A percentile compares a stretch with the other conserved stretches of the same genome.
Conservation (phyloP, 2,113 vertebrate genomes). For the Ceratotherium simum region DNA sequence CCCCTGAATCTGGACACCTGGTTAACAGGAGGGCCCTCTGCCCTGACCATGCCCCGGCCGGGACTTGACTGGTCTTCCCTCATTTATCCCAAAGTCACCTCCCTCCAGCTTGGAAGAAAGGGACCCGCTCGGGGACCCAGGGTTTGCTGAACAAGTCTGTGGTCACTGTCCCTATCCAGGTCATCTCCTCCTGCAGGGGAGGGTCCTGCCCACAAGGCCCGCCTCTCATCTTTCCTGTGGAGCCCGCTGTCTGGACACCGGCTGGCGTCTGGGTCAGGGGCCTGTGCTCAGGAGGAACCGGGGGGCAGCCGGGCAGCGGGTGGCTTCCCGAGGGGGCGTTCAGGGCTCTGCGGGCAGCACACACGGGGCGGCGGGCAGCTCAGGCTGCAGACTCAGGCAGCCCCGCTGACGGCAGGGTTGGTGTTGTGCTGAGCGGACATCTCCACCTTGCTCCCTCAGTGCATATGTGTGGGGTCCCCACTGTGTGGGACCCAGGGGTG, state of each 20-base stretch:
- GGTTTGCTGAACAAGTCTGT: neutral
- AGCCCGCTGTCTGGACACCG: neutral
- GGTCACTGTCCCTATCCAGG: neutral
- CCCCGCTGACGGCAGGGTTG: rapidly evolving
- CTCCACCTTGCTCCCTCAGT: neutral
- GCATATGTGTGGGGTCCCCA: neutral
- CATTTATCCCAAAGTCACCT: neutral
- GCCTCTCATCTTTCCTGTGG: neutral
- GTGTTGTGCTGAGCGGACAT: rapidly evolving
- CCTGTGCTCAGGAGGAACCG: neutral
- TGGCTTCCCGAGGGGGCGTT: neutral
- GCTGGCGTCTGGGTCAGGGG: neutral
- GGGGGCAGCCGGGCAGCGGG: rapidly evolving
- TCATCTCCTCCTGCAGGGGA: conserved; percentile 4
- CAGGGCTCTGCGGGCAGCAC: rapidly evolving
- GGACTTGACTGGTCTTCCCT: neutral
- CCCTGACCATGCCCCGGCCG: rapidly evolving
- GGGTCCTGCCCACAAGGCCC: neutral
- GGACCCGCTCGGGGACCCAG: neutral
- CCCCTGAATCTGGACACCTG: neutral
- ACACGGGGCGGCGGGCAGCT: neutral
- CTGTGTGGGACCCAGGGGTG: too few relatives aligned
- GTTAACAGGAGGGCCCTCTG: neutral
- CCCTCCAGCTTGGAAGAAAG: neutral
- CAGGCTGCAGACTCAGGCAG: neutral